Evolutionary conservation across 1,140 invertebrate genomes (phyloP).

Genomic region (Leptinotarsa defecta): DNA sequence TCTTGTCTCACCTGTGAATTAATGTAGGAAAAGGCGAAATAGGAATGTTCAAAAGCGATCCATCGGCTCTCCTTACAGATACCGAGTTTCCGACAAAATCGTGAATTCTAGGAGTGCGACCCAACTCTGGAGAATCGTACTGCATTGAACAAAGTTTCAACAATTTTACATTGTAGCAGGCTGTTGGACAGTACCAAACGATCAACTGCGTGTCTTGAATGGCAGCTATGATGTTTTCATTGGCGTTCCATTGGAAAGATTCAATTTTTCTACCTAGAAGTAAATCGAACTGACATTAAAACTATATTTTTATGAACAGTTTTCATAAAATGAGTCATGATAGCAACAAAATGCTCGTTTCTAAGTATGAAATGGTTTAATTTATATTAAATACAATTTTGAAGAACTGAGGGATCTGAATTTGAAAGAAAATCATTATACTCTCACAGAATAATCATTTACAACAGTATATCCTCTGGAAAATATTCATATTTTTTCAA

Average conservation of each 20-base stretch:
- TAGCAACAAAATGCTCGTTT: too few relatives aligned
- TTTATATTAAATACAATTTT: too few relatives aligned
- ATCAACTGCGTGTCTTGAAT: slow-evolving; percentile 80
- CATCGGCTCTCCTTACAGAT: slow-evolving; percentile 61
- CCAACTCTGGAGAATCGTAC: slow-evolving; percentile 69
- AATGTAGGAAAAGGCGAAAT: slow-evolving; percentile 62
- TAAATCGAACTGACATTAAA: neutral
- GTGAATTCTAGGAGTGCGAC: slow-evolving; percentile 75
- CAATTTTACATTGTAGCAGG: slow-evolving; percentile 75
- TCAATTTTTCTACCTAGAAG: slow-evolving; percentile 74
- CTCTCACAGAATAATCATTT: too few relatives aligned
- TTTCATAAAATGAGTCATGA: neutral
- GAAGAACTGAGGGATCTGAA: too few relatives aligned
- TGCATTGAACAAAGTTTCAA: slow-evolving; percentile 58
- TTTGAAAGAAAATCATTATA: too few relatives aligned
- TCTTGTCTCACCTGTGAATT: slow-evolving; percentile 48
- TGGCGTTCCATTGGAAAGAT: slow-evolving; percentile 80
- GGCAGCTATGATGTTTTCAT: slow-evolving; percentile 81
- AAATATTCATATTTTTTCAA: too few relatives aligned
- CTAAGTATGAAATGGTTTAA: too few relatives aligned
- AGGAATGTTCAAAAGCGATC: slow-evolving; percentile 61
- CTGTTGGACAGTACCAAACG: slow-evolving; percentile 85
- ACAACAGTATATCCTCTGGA: too few relatives aligned
- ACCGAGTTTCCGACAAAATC: slow-evolving; percentile 81
- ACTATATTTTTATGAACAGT: neutral